Percentiles rank a stretch among this genome's conserved stretches.
These are phyloP conservation scores for Clarias magur DNA, from an alignment of 2,113 vertebrate genomes.

Conservation along the genomic window DNA sequence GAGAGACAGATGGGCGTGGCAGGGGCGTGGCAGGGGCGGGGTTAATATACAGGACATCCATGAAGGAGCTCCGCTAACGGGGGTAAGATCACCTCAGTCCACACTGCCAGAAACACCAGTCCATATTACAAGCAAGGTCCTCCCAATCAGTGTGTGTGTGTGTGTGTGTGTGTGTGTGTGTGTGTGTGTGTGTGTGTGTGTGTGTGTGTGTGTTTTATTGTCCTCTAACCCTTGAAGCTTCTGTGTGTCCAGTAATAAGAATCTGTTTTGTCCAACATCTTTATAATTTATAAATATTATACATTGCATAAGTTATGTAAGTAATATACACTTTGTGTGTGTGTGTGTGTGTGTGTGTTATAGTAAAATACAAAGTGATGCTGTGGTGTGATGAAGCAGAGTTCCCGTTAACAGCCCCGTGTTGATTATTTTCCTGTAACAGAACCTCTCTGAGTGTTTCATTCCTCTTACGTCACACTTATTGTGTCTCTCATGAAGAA, in stretches of 20 bases:
- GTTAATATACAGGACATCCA: neutral
- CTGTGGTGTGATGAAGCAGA: neutral
- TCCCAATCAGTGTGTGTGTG: neutral
- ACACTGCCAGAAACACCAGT: neutral
- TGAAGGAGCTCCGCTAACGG: neutral
- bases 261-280: neutral
- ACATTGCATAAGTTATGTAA: neutral
- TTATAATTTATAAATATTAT: conserved; percentile 11
- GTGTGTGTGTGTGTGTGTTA: neutral
- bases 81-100: neutral
- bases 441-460: neutral
- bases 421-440: neutral
- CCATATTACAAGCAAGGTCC: neutral
- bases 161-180: neutral
- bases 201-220: too few relatives aligned
- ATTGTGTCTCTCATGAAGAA: neutral
- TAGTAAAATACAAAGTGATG: neutral
- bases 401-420: neutral
- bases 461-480: neutral
- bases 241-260: neutral
- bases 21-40: neutral
- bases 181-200: neutral
- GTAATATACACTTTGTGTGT: neutral
- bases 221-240: too few relatives aligned
- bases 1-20: neutral